phyloP scores from a whole-genome alignment of 2,797 vertebrate genomes.

The Capromys pilorides region DNA sequence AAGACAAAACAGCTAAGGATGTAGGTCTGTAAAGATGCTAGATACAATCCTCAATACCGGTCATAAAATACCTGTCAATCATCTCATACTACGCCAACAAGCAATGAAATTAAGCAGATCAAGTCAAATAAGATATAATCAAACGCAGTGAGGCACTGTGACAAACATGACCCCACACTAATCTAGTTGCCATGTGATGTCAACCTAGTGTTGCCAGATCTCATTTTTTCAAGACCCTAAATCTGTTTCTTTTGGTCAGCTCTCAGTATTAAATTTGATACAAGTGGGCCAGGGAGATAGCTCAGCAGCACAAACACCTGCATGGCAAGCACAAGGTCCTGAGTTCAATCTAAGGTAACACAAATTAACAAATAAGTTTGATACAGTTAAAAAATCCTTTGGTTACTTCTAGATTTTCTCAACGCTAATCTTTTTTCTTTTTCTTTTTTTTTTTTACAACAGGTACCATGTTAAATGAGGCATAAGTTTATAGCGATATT shows the following conservation, averaged over 20 bases:
- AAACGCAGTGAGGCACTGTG: background rate
- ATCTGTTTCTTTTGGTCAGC: background rate
- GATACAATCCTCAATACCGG: background rate
- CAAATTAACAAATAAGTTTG: no score
- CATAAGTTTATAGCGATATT: background rate
- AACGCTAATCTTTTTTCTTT: background rate
- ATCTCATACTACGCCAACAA: background rate
- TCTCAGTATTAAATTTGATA: constrained; percentile 1
- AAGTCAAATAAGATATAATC: background rate
- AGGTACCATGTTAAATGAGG: background rate
- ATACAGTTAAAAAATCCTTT: background rate
- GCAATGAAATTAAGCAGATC: background rate
- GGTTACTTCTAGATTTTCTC: background rate
- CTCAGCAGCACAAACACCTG: no score
- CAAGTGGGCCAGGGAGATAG: no score
- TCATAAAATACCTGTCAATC: background rate
- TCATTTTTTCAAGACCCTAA: background rate
- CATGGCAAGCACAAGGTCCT: no score
- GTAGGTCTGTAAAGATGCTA: background rate
- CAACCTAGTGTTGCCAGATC: background rate
- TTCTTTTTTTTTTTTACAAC: background rate
- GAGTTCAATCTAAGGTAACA: no score
- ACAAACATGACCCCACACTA: background rate
- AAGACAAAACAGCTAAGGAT: background rate
- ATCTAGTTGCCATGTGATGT: background rate